Percentiles rank a stretch among this genome's conserved stretches.
phyloP scores from a whole-genome alignment of 2,888 invertebrate species.

The Muschampia plurimacula region DNA sequence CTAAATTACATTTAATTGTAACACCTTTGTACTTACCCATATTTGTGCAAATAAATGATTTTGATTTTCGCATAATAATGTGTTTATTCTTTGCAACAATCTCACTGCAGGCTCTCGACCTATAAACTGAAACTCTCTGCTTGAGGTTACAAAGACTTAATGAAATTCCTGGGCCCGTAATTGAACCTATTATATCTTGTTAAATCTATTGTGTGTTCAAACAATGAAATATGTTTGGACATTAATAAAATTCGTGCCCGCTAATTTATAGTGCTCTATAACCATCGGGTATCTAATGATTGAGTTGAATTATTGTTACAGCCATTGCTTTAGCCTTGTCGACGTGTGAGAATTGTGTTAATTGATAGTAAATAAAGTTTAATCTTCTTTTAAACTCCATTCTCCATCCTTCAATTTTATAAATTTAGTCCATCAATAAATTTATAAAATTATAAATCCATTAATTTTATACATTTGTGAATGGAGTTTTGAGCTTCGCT shows the following conservation, averaged over 20 bases:
- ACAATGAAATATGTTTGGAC: constrained; percentile 64
- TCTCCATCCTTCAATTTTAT: no score
- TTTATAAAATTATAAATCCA: no score
- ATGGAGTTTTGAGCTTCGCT: no score
- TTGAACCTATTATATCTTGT: constrained; percentile 72
- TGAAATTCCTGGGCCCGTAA: constrained; percentile 72
- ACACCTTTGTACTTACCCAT: no score
- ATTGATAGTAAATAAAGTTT: constrained; percentile 6
- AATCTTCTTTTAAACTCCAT: neutral
- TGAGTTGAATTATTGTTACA: constrained; percentile 12
- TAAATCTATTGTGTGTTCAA: constrained; percentile 72
- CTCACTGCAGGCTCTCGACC: neutral
- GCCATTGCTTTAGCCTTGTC: neutral
- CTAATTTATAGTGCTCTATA: constrained; percentile 27
- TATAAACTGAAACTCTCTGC: constrained; percentile 8
- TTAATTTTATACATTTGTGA: no score
- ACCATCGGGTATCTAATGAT: neutral
- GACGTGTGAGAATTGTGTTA: constrained; percentile 11
- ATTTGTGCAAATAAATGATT: no score
- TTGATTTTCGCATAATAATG: no score
- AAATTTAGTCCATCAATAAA: no score
- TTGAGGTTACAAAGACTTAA: constrained; percentile 56
- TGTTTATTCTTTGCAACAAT: no score
- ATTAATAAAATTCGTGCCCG: constrained; percentile 58
- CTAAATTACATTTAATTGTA: no score